Evolutionary conservation across 2,797 vertebrate species (phyloP), one percentile per base, ranked within the genome.

Genomic region (Tangara arthus): DNA sequence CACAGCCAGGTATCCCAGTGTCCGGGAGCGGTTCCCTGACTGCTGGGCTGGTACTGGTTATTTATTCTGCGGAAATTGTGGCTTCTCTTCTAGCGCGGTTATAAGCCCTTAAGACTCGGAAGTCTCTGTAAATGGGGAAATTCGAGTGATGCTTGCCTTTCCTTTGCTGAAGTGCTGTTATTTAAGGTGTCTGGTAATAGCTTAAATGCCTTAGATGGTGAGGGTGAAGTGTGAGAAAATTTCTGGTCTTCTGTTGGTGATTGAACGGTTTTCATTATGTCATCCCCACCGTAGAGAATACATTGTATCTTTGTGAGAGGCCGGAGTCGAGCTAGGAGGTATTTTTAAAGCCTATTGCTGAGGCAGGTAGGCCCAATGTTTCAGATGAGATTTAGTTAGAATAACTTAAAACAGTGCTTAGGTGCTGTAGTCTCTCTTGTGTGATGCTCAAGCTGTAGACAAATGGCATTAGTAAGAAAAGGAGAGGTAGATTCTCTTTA

Each of bases 31-130:
- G 20, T 22, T 57, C 34, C 21, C 26, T 7, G 41, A 0, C 9
- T 34, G 52, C 32, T 18, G 5, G 34, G 57, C n/a, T 72, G 26
- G 0, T 6, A 1, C 4, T 39, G 60, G 37, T 9, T 27, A 0
- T 37, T 91, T 49, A 0, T 27, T 32, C 21, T 8, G 0, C 28
- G 19, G 12, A 12, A 56, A 65, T 3, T 7, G n/a, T 18, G 4
- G 24, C 30, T 53, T 42, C 55, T 60, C 5, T 37, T 49, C 23
- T 41, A 24, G 49, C 13, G 50, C 14, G 59, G 26, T 11, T 37
- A 5, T 12, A 32, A 85, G 44, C 52, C 6, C 1, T 49, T 66
- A 8, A n/a, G 13, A n/a, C 9, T 68, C 44, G 1, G 37, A 8
- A 10, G 24, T 30, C 18, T 34, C 32, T 64, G 52, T 24, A 47